Evolutionary conservation across 2,888 invertebrate genomes (phyloP), one percentile per base, ranked within the genome.

Genomic region (Serripes groenlandicus): DNA sequence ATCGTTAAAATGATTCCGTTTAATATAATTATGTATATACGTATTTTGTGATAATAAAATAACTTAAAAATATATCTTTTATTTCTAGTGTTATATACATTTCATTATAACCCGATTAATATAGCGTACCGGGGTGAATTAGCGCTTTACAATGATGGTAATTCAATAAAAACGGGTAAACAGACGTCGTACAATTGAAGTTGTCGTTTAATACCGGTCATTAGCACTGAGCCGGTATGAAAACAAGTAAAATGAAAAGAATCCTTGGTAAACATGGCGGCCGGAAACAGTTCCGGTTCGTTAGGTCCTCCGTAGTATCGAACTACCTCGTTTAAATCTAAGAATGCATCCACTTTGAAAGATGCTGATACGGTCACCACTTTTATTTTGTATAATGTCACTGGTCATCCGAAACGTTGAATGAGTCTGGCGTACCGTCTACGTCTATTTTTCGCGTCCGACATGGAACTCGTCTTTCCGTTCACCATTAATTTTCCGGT

Each of bases 151-250:
- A 42, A 42, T 42, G 35, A 37, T 35, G 18, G 37, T 68, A 68
- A 68, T 68, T 68, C 34, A 35, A 35, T 32, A 5, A 68, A 68
- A 60, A 60, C 23, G 4, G 60, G 72, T 26, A 72, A 58, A 58
- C 60, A 72, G 1, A 28, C 34, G 34, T 32, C 30, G 37, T 72
- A 34, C 37, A 72, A 72, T 23, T 73, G 73, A 26, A 11, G 5
- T 73, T 30, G 23, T 26, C 62, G 37, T 49, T 73, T 73, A 62
- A 62, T 73, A 42, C 73, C 73, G 2, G 73, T 73, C 73, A 73
- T 62, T 26, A 73, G 42, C 42, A 73, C 73, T 18, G 26, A 62
- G 4, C 73, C 73, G 21, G 62, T 62, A 60, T 62, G 60, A 62
- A 62, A 73, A 60, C 72, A 72, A 23, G 72, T 72, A 35, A 72